Percentiles rank a stretch among this genome's conserved stretches.
phyloP scores from a whole-genome alignment of 1,140 invertebrate genomes.

The Halotydeus destructor region DNA sequence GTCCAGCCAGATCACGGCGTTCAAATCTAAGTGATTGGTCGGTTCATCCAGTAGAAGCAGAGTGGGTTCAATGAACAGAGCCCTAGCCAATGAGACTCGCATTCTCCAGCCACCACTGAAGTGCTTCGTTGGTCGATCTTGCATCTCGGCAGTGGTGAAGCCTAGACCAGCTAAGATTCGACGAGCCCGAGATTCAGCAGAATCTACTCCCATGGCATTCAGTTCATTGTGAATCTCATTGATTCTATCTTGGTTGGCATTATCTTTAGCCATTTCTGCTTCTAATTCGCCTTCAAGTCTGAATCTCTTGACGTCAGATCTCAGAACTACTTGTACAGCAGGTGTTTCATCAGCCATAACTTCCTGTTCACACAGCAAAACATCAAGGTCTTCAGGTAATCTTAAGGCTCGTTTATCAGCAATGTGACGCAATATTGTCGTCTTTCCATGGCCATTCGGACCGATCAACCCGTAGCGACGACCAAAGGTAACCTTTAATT shows the following conservation, averaged over 20 bases:
- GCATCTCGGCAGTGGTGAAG: constrained; percentile 71
- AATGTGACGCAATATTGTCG: constrained; percentile 86
- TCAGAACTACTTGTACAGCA: constrained; percentile 76
- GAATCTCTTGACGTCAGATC: constrained; percentile 70
- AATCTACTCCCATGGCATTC: constrained; percentile 85
- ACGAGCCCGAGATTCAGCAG: constrained; percentile 79
- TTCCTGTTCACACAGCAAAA: constrained; percentile 96
- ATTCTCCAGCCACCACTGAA: constrained; percentile 98
- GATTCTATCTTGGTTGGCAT: constrained; percentile 30
- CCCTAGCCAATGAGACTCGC: constrained; percentile 76
- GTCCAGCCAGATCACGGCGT: constrained; percentile 97
- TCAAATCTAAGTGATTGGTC: constrained; percentile 60
- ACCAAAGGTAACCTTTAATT: constrained; percentile 73
- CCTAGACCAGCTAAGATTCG: constrained; percentile 91
- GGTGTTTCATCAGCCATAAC: constrained; percentile 76
- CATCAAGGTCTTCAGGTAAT: constrained; percentile 90
- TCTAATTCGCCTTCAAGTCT: constrained; percentile 59
- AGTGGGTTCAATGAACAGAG: constrained; percentile 63
- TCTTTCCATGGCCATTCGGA: constrained; percentile 76
- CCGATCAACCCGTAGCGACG: constrained; percentile 92
- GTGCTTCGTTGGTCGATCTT: constrained; percentile 73
- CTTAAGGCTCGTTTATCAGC: constrained; percentile 54
- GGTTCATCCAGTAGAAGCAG: constrained; percentile 90
- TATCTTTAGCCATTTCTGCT: constrained; percentile 43
- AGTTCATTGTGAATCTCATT: constrained; percentile 73